Conservation (phyloP, 2,113 vertebrate genomes). For the Tricholaema leucomelas region DNA sequence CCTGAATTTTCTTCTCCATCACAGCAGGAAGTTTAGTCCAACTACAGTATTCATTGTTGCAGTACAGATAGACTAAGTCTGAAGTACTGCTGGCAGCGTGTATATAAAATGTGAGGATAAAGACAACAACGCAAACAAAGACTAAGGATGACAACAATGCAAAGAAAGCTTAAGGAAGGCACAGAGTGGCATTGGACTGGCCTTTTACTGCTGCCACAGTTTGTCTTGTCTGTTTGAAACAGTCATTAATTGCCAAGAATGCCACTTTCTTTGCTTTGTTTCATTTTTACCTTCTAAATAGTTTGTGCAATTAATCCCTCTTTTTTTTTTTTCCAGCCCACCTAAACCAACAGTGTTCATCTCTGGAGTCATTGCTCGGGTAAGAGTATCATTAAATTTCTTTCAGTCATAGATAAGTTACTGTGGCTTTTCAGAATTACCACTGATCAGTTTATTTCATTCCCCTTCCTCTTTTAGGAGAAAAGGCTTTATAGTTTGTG, state of each 20-base stretch:
- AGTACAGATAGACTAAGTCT: constrained; percentile 3
- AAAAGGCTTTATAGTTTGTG: too few species aligned
- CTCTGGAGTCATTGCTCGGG: constrained; percentile 95
- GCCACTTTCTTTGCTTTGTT: background rate
- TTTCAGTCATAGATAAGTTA: background rate
- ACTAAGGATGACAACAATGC: background rate
- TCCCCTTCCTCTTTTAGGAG: background rate
- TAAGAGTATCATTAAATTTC: constrained; percentile 70
- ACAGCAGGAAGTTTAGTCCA: constrained; percentile 3
- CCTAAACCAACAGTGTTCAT: constrained; percentile 90
- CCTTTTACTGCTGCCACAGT: background rate
- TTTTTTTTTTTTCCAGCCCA: constrained; percentile 77
- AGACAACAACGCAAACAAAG: background rate
- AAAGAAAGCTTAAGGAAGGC: background rate
- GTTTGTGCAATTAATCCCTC: background rate
- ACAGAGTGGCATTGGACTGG: background rate
- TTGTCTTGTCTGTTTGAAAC: background rate
- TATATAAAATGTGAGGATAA: background rate
- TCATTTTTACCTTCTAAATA: background rate
- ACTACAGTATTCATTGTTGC: background rate
- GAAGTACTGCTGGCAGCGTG: background rate
- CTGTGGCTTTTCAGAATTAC: constrained; percentile 3
- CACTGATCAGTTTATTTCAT: background rate
- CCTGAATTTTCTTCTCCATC: background rate
- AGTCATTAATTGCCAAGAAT: background rate